Percentiles rank a stretch among this genome's conserved stretches.
Evolutionary conservation across 2,888 invertebrate genomes (phyloP).

Genomic region (Chalcis sispes): DNA sequence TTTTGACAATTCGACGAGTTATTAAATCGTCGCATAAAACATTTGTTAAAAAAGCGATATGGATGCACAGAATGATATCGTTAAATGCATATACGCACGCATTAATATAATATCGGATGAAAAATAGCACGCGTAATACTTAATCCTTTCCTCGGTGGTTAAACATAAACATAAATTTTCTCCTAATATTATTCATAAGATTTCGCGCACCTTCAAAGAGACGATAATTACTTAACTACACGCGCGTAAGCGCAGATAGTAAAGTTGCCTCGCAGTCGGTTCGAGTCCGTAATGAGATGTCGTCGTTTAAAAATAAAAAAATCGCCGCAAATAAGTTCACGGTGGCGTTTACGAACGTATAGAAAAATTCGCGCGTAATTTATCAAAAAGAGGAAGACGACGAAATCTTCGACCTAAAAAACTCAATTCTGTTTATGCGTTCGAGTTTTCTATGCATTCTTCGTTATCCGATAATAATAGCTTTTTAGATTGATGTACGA

Average conservation of each 20-base stretch:
- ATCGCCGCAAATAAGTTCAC: too few relatives aligned
- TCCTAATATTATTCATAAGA: constrained; percentile 50
- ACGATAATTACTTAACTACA: constrained; percentile 48
- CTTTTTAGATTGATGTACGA: neutral
- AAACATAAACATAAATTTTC: constrained; percentile 26
- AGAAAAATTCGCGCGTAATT: constrained; percentile 18
- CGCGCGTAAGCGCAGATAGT: neutral
- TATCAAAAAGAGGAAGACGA: neutral
- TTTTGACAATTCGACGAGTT: too few relatives aligned
- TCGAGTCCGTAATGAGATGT: neutral
- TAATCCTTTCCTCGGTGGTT: neutral
- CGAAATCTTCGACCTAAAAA: constrained; percentile 22
- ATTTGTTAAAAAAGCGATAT: too few relatives aligned
- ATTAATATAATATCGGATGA: neutral
- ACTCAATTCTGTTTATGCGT: neutral
- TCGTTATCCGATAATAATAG: neutral
- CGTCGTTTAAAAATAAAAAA: constrained; percentile 30
- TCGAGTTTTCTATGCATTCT: neutral
- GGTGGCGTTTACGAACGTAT: constrained; percentile 3
- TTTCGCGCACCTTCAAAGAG: neutral
- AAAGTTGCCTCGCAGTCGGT: neutral
- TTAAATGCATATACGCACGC: neutral
- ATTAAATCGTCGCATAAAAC: too few relatives aligned
- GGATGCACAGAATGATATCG: neutral
- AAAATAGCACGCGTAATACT: constrained; percentile 51